A percentile compares a stretch with the other conserved stretches of the same genome.
Evolutionary conservation across 2,113 vertebrate genomes (phyloP).

Genomic region (Onychostoma macrolepis): DNA sequence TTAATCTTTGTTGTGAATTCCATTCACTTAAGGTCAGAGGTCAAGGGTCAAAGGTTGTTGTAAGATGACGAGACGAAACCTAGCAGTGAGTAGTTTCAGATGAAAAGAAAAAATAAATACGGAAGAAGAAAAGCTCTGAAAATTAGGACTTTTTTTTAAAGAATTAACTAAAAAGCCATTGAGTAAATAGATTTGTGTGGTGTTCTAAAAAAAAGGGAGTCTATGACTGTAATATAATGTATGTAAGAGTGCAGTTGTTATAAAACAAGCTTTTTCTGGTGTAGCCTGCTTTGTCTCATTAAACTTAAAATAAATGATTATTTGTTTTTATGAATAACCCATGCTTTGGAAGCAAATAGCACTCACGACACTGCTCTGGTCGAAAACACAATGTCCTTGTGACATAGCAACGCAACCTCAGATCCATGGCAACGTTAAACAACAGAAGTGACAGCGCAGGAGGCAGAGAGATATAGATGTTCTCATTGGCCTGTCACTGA

Average conservation of each 20-base stretch:
- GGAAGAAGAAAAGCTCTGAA: slow-evolving; percentile 51
- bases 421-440: slow-evolving; percentile 61
- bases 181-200: slow-evolving; percentile 79
- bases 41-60: slow-evolving; percentile 67
- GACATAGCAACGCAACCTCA: slow-evolving; percentile 59
- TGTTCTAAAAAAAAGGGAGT: slow-evolving; percentile 76
- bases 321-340: slow-evolving; percentile 70
- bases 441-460: slow-evolving; percentile 31
- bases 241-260: slow-evolving; percentile 82
- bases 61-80: slow-evolving; percentile 56
- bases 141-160: slow-evolving; percentile 61
- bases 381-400: slow-evolving; percentile 47
- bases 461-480: slow-evolving; percentile 63
- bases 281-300: slow-evolving; percentile 82
- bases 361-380: not conserved
- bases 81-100: slow-evolving; percentile 59
- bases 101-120: slow-evolving; percentile 56
- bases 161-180: slow-evolving; percentile 76
- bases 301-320: slow-evolving; percentile 72
- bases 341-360: slow-evolving; percentile 51
- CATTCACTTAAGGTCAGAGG: slow-evolving; percentile 70
- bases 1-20: slow-evolving; percentile 80
- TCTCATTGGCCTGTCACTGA: slow-evolving; percentile 62
- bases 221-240: slow-evolving; percentile 78
- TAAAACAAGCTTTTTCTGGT: slow-evolving; percentile 73